These are phyloP conservation scores for Oscheius sp. DNA, from an alignment of 2,888 invertebrate species.

Conservation along the genomic window DNA sequence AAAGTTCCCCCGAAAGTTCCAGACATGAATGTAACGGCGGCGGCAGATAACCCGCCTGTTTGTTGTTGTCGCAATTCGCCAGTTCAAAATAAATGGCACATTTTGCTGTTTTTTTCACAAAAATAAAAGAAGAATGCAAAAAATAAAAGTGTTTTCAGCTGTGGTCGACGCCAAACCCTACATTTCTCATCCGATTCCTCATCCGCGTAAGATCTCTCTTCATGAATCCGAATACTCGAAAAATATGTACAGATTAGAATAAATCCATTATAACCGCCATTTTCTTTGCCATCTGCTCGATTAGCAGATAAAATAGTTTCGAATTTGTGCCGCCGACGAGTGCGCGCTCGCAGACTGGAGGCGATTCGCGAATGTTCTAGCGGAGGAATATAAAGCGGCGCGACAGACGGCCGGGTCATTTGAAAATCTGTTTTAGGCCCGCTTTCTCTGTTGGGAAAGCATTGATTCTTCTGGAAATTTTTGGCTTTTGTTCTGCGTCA, in stretches of 20 bases:
- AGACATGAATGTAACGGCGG: too few species aligned
- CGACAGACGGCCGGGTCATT: neutral
- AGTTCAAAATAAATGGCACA: neutral
- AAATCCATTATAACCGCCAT: neutral
- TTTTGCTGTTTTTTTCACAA: neutral
- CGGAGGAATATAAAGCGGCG: neutral
- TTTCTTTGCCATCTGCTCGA: neutral
- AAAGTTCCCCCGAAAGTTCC: too few species aligned
- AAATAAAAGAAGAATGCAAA: neutral
- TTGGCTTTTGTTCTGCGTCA: neutral
- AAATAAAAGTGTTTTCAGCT: conserved; percentile 10
- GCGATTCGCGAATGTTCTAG: neutral
- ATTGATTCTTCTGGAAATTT: neutral
- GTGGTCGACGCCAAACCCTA: conserved; percentile 4
- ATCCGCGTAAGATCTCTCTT: conserved; percentile 20
- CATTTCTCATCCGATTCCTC: conserved; percentile 23
- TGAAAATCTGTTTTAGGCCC: neutral
- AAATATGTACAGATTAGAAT: conserved; percentile 26
- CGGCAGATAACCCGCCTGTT: too few species aligned
- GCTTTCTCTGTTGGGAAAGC: neutral
- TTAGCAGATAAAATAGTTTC: neutral
- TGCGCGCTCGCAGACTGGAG: neutral
- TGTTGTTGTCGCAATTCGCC: too few species aligned
- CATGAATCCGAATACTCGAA: neutral
- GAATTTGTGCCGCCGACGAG: too few species aligned